Conservation (phyloP, 2,888 invertebrate genomes). For the Chydorus sphaericus region DNA sequence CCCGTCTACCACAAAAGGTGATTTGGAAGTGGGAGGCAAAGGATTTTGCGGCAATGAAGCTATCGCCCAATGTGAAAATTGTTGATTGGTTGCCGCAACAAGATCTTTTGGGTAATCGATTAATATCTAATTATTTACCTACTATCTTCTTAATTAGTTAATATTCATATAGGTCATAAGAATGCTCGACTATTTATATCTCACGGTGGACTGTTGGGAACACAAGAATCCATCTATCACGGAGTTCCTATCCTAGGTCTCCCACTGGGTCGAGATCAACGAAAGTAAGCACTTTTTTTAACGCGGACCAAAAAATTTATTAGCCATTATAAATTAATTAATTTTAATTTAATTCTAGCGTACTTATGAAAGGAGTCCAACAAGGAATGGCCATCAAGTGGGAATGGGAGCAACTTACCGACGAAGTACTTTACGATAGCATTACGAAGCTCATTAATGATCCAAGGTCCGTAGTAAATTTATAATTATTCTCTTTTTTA, state of each 20-base stretch:
- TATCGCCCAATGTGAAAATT: conserved; percentile 44
- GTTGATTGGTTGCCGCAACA: conserved; percentile 59
- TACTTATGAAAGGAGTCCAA: neutral
- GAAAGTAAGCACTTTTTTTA: neutral
- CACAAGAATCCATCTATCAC: conserved; percentile 3
- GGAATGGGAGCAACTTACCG: conserved; percentile 3
- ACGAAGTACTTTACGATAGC: neutral
- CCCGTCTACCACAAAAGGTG: conserved; percentile 29
- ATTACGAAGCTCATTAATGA: neutral
- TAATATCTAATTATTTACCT: neutral
- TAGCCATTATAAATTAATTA: neutral
- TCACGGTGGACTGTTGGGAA: conserved; percentile 5
- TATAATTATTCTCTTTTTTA: neutral
- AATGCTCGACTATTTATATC: neutral
- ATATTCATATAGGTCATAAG: neutral
- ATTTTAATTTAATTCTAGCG: neutral
- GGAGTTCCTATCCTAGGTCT: neutral
- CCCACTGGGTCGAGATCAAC: neutral
- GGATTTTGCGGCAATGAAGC: conserved; percentile 31
- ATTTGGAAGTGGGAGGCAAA: conserved; percentile 68
- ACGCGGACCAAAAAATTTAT: too few species aligned
- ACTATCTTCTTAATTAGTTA: neutral
- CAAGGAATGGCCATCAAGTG: neutral
- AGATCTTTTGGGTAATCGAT: conserved; percentile 39
- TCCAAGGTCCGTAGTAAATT: neutral